Evolutionary conservation across 2,113 vertebrate species (phyloP).

Genomic region (Planiliza haematocheilus): DNA sequence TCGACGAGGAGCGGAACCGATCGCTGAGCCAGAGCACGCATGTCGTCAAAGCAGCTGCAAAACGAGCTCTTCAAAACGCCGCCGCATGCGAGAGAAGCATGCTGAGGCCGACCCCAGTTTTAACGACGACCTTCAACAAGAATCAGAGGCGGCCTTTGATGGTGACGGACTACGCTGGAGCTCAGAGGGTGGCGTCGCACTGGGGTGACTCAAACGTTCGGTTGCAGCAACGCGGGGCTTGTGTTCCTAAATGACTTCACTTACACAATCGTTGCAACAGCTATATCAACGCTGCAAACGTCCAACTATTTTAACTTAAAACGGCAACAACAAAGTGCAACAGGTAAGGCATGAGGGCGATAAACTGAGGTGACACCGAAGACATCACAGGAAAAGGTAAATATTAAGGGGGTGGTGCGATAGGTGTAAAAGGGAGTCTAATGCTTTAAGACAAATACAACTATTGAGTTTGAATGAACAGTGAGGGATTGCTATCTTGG

Average conservation of each 20-base stretch:
- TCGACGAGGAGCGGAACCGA: constrained; percentile 12
- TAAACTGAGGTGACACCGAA: too few relatives aligned
- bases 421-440: too few relatives aligned
- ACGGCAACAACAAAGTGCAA: too few relatives aligned
- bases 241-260: not conserved
- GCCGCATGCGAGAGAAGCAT: constrained; percentile 30
- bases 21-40: not conserved
- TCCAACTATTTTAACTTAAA: not conserved
- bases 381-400: too few relatives aligned
- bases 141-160: constrained; percentile 49
- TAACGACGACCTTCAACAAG: constrained; percentile 52
- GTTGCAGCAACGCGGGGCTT: constrained; percentile 13
- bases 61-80: constrained; percentile 39
- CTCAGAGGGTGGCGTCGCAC: constrained; percentile 6
- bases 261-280: not conserved
- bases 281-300: constrained; percentile 10
- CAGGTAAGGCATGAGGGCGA: too few relatives aligned
- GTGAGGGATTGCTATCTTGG: too few relatives aligned
- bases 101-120: constrained; percentile 35
- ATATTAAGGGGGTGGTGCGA: too few relatives aligned
- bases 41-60: constrained; percentile 13
- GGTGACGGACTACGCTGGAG: constrained; percentile 26
- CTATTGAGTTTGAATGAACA: too few relatives aligned
- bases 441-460: too few relatives aligned
- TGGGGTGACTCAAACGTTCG: constrained; percentile 27